Evolutionary conservation across 2,888 invertebrate genomes (phyloP).

Genomic region (Sphecodes monilicornis): DNA sequence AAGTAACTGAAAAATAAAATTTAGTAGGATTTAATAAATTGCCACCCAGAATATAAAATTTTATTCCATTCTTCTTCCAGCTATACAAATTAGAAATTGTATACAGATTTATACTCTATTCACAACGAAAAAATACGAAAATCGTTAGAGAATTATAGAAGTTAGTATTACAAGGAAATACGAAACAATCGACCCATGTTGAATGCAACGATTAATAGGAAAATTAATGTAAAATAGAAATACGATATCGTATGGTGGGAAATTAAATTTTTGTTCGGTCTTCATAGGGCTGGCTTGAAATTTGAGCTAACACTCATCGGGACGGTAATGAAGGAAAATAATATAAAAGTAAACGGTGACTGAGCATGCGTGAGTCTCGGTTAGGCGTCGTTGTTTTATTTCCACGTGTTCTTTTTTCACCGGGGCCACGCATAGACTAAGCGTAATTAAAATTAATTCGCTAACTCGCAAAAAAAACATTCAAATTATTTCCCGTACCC

Average conservation of each 20-base stretch:
- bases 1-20: neutral
- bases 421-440: neutral
- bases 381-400: constrained; percentile 27
- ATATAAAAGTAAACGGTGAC: constrained; percentile 35
- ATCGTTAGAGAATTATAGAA: neutral
- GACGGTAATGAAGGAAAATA: constrained; percentile 19
- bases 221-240: neutral
- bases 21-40: neutral
- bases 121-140: neutral
- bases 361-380: constrained; percentile 23
- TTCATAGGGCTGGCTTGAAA: neutral
- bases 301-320: neutral
- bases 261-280: constrained; percentile 7
- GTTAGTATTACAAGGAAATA: neutral
- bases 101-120: neutral
- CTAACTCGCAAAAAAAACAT: constrained; percentile 19
- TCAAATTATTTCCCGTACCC: constrained; percentile 25
- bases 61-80: neutral
- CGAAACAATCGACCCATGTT: too few relatives aligned
- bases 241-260: too few relatives aligned
- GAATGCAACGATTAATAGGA: neutral
- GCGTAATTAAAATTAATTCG: constrained; percentile 57
- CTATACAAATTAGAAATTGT: too few relatives aligned
- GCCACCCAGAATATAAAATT: neutral
- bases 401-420: constrained; percentile 13